Base-by-base conservation (phyloP, 2,888 invertebrate species). In the Microplitis deprimator region DNA sequence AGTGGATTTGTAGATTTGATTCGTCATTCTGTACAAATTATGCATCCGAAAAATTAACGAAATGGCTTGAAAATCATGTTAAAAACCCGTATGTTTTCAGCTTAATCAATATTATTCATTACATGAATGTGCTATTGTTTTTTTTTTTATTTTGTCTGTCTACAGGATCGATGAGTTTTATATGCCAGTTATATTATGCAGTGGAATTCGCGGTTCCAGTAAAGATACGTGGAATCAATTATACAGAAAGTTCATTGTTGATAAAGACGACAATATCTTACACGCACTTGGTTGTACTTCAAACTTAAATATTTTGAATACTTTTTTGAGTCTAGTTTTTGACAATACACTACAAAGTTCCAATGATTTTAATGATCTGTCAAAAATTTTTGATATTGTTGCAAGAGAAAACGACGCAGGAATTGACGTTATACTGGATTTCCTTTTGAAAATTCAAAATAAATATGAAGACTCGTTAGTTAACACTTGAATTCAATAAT, bases 161-260 rank as follows among this genome's bases (percentile, higher is more conserved):
- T 82, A n/a, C 84, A 92, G 92, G 29, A 89, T 92, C 41, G 87
- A 91, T n/a, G 88, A 90, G 1, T 90, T 91, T 77, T 80, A 92
- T 64, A 88, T 90, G 78, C 79, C 83, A 0, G 83, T 88, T 1
- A 90, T 91, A 4, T 91, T 91, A 82, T 92, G 92, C 82, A 87
- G 87, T 10, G 92, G 90, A 1, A 85, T 92, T 7, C 77, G 73
- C 7, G 61, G 64, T 10, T 83, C 82, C 5, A 79, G 81, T 17
- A 74, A 68, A 3, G 62, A 80, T 16, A 72, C 73, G 16, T 85
- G 86, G 86, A 68, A 81, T n/a, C 67, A 73, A 41, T 20, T 81
- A 7, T 76, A 77, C 16, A 72, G 77, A 16, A 71, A 67, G 20
- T 76, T 79, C 13, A 4, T 67, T 1, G 65, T 10, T 10, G 50